Percentiles rank a stretch among this genome's conserved stretches.
Conservation (phyloP, 1,140 invertebrate genomes). For the Drosophila miranda region DNA sequence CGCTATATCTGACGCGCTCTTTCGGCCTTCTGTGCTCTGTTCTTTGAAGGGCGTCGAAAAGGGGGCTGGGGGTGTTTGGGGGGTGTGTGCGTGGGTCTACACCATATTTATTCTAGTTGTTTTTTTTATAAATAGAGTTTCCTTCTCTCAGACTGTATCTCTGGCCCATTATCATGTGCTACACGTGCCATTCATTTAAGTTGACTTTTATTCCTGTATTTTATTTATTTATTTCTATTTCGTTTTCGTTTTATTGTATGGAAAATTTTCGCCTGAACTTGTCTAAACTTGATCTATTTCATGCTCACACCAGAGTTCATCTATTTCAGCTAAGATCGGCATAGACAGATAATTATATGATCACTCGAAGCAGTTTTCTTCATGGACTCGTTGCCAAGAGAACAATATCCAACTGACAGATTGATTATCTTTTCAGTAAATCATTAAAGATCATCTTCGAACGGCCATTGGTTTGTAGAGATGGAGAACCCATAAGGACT, state of each 20-base stretch:
- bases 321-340: background rate
- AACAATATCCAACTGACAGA: no score
- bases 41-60: slow-evolving; percentile 13
- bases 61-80: background rate
- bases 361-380: no score
- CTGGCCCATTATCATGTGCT: background rate
- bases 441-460: no score
- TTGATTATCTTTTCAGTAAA: no score
- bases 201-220: slow-evolving; percentile 22
- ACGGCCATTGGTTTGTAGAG: no score
- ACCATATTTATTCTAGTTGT: slow-evolving; percentile 13
- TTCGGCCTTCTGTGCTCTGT: background rate
- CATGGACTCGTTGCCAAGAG: no score
- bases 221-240: slow-evolving; percentile 25
- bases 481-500: no score
- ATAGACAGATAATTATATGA: background rate
- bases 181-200: slow-evolving; percentile 38
- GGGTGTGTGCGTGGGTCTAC: no score
- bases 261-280: slow-evolving; percentile 11
- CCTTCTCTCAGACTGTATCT: slow-evolving; percentile 2
- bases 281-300: slow-evolving; percentile 1
- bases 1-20: slow-evolving; percentile 12
- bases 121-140: slow-evolving; percentile 18
- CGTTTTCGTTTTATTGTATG: slow-evolving; percentile 22
- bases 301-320: no score